A percentile compares a stretch with the other conserved stretches of the same genome.
These are phyloP conservation scores for Pelusios castaneus DNA, from an alignment of 2,113 vertebrate species.

Conservation along the genomic window DNA sequence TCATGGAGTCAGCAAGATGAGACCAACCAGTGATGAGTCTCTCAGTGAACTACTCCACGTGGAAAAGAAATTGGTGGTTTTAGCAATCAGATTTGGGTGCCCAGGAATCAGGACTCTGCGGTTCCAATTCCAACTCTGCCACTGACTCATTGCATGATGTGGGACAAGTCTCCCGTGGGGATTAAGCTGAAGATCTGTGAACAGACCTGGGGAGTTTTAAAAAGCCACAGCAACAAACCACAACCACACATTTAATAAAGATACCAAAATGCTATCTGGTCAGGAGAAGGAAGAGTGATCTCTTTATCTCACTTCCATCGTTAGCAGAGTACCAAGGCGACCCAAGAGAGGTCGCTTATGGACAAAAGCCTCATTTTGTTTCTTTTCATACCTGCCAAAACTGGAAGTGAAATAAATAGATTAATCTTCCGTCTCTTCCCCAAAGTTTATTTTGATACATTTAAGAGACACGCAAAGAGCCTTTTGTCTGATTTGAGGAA, in stretches of 20 bases:
- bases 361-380: not conserved
- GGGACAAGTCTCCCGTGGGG: too few relatives aligned
- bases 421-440: not conserved
- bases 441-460: constrained; percentile 24
- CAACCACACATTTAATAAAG: constrained; percentile 24
- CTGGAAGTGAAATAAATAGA: constrained; percentile 39
- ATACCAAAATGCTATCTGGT: constrained; percentile 42
- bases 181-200: not conserved
- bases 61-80: too few relatives aligned
- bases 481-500: not conserved
- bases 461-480: not conserved
- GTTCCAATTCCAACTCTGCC: too few relatives aligned
- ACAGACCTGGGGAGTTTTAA: not conserved
- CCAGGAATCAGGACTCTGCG: too few relatives aligned
- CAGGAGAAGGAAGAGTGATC: constrained; percentile 28
- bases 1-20: too few relatives aligned
- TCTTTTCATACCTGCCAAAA: constrained; percentile 26
- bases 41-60: too few relatives aligned
- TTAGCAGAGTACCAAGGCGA: constrained; percentile 54
- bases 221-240: not conserved
- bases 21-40: not conserved
- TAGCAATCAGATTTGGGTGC: too few relatives aligned
- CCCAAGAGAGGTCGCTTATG: not conserved
- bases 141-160: too few relatives aligned
- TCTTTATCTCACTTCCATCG: constrained; percentile 55